Conservation (phyloP, 2,113 vertebrate species). For the Ameiurus melas region DNA sequence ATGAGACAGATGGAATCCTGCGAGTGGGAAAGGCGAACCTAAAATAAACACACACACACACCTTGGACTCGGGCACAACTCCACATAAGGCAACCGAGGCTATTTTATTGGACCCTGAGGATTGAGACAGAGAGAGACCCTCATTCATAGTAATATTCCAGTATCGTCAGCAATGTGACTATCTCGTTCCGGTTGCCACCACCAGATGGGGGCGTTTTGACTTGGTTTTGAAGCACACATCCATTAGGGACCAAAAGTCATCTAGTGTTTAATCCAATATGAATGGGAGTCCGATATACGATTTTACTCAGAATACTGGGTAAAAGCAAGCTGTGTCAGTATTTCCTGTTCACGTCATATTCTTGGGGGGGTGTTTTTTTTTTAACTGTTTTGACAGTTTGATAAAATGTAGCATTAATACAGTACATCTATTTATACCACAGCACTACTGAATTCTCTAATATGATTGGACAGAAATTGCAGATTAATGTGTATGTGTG, state of each 20-base stretch:
- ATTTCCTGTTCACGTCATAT: no score
- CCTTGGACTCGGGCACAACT: slow-evolving; percentile 41
- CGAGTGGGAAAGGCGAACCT: slow-evolving; percentile 65
- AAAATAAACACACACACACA: slow-evolving; percentile 68
- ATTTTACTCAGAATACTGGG: not conserved
- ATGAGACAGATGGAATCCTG: slow-evolving; percentile 62
- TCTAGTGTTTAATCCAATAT: not conserved
- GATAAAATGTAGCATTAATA: no score
- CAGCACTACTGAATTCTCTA: no score
- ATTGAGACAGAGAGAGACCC: slow-evolving; percentile 13
- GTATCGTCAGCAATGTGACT: not conserved
- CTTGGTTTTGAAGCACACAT: not conserved
- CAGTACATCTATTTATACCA: no score
- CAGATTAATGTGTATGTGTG: no score
- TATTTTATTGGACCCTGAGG: slow-evolving; percentile 53
- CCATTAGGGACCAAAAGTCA: not conserved
- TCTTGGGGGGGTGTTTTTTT: no score
- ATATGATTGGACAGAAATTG: no score
- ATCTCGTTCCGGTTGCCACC: not conserved
- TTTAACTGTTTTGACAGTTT: not conserved
- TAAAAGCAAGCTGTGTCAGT: no score
- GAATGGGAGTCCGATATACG: not conserved
- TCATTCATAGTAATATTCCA: not conserved
- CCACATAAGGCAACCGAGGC: slow-evolving; percentile 64
- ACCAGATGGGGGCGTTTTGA: slow-evolving; percentile 24